Evolutionary conservation across 2,888 invertebrate species (phyloP), one percentile per base, ranked within the genome.

Genomic region (Beris chalybata): DNA sequence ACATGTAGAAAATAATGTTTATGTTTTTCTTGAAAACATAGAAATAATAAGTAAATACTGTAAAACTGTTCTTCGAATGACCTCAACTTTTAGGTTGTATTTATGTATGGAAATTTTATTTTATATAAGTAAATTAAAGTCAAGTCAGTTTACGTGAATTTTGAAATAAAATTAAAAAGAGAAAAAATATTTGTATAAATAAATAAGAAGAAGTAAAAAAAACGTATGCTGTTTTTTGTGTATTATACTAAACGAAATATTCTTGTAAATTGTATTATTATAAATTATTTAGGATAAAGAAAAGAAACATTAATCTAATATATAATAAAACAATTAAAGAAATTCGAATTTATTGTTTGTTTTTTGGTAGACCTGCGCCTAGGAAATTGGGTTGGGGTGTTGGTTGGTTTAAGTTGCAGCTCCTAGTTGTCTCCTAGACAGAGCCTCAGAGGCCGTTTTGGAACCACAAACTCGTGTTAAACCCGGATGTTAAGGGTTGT

Each of bases 211-310:
- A n/a, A n/a, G n/a, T n/a, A n/a, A n/a, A 22, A 38, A 38, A 38
- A 38, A 38, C 38, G 9, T 38, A 47, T 11, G 47, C 12, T 47
- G 7, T 47, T 13, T 47, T 3, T 47, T 6, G 5, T 47, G 47
- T 54, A 30, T 54, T 54, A 31, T 54, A 54, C n/a, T 31, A 31
- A 54, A 54, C 32, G 31, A 31, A 31, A 29, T 31, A 31, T 31
- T 31, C 5, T 7, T 30, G 30, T 54, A 29, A 22, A 54, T 38
- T 38, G 9, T 38, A 38, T 38, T 29, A 52, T 29, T 11, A 31
- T 54, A 54, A 54, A 54, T 54, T 54, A 54, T 31, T 54, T 54
- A 54, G 54, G 4, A 4, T 54, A 54, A 54, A 54, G 5, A 13
- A 52, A 12, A 30, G 54, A 54, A 30, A 54, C 31, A 29, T 54